Evolutionary conservation across 2,113 vertebrate species (phyloP).

Genomic region (Urocynchramus pylzowi): DNA sequence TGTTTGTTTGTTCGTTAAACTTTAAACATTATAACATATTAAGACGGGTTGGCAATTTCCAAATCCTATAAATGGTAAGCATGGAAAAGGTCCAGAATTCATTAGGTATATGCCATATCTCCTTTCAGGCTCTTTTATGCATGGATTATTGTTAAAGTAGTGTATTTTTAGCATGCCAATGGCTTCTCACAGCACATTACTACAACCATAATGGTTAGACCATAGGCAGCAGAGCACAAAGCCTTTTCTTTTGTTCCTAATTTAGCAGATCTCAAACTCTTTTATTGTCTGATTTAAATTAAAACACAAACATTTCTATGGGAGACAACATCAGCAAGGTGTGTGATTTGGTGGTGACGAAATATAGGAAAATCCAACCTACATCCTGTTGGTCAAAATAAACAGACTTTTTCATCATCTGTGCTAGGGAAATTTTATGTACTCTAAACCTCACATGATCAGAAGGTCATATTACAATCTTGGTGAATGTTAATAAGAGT

Average conservation of each 20-base stretch:
- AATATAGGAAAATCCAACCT: constrained; percentile 16
- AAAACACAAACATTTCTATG: neutral
- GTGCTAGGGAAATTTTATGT: neutral
- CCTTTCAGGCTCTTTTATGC: constrained; percentile 72
- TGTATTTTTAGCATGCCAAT: constrained; percentile 67
- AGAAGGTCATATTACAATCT: constrained; percentile 12
- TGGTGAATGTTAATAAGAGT: constrained; percentile 8
- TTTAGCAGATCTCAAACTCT: constrained; percentile 58
- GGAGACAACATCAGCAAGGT: neutral
- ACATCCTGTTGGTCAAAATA: neutral
- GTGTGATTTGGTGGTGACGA: neutral
- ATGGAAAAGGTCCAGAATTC: constrained; percentile 68
- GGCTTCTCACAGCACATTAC: constrained; percentile 61
- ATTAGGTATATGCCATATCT: constrained; percentile 66
- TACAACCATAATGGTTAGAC: constrained; percentile 51
- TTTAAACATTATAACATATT: constrained; percentile 44
- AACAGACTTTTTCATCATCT: neutral
- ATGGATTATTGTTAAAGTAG: constrained; percentile 71
- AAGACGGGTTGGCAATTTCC: constrained; percentile 4
- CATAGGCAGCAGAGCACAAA: constrained; percentile 44
- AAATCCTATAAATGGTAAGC: constrained; percentile 49
- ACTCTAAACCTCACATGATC: constrained; percentile 2
- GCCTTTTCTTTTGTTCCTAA: constrained; percentile 66
- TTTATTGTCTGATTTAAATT: constrained; percentile 41
- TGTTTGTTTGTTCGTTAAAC: constrained; percentile 28